Evolutionary conservation across 2,888 invertebrate genomes (phyloP).

Genomic region (Beris morrisii): DNA sequence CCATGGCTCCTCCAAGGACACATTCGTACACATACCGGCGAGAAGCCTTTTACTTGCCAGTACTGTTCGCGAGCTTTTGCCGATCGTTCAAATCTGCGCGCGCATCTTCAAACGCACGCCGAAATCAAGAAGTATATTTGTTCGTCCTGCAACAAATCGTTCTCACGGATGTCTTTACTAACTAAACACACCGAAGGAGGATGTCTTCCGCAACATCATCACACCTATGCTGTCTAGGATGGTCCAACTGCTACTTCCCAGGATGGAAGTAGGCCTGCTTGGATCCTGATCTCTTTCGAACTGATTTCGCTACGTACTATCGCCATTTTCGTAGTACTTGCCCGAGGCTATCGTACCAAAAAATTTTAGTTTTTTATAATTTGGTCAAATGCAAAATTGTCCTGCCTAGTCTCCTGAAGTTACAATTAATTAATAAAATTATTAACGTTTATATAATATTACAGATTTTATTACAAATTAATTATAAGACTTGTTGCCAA

Average conservation of each 20-base stretch:
- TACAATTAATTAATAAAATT: too few species aligned
- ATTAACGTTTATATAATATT: too few species aligned
- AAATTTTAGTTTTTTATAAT: too few species aligned
- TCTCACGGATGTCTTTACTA: slow-evolving; percentile 55
- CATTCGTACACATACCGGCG: slow-evolving; percentile 55
- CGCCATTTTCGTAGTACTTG: too few species aligned
- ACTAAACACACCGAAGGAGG: slow-evolving; percentile 48
- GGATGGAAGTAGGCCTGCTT: not conserved
- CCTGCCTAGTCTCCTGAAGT: too few species aligned
- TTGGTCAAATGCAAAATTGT: too few species aligned
- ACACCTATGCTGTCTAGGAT: slow-evolving; percentile 3
- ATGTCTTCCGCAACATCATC: slow-evolving; percentile 46
- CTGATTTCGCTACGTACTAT: too few species aligned
- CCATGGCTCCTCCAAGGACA: slow-evolving; percentile 55
- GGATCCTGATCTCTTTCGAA: too few species aligned
- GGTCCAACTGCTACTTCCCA: slow-evolving; percentile 18
- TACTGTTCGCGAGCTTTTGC: slow-evolving; percentile 55
- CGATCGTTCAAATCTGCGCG: slow-evolving; percentile 55
- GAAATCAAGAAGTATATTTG: slow-evolving; percentile 55
- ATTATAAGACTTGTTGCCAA: too few species aligned
- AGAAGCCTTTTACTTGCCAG: slow-evolving; percentile 53
- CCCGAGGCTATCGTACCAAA: too few species aligned
- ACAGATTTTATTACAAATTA: too few species aligned
- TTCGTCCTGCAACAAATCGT: slow-evolving; percentile 52
- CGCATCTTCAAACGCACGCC: slow-evolving; percentile 55